Conservation (phyloP, 2,113 vertebrate species). For the Sinocyclocheilus anshuiensis region DNA sequence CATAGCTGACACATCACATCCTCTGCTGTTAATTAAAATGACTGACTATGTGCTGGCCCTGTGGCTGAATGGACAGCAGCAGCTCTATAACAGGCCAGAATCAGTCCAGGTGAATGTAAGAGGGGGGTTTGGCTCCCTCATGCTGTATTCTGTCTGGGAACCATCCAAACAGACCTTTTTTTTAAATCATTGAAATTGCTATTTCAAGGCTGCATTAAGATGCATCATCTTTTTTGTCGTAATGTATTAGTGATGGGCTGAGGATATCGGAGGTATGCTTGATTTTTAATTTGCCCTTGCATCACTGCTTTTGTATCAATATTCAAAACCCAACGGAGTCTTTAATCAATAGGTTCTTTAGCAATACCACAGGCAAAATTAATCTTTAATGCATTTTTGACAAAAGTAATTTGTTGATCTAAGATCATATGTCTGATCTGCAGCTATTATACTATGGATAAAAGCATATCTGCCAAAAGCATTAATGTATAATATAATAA, state of each 20-base stretch:
- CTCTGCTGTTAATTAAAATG: slow-evolving; percentile 73
- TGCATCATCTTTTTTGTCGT: not conserved
- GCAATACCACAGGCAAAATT: slow-evolving; percentile 50
- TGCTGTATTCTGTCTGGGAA: not conserved
- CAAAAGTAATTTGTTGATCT: slow-evolving; percentile 30
- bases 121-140: not conserved
- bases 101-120: slow-evolving; percentile 16
- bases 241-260: too few relatives aligned
- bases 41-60: slow-evolving; percentile 63
- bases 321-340: slow-evolving; percentile 47
- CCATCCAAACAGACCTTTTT: not conserved
- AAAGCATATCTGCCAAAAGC: not conserved
- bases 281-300: slow-evolving; percentile 38
- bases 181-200: slow-evolving; percentile 33
- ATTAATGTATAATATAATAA: not conserved
- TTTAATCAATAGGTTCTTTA: slow-evolving; percentile 55
- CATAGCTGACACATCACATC: slow-evolving; percentile 62
- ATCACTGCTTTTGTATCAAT: slow-evolving; percentile 47
- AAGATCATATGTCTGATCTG: not conserved
- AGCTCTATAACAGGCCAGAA: slow-evolving; percentile 28
- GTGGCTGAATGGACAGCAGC: slow-evolving; percentile 47
- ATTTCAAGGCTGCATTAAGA: slow-evolving; percentile 20
- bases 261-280: too few relatives aligned
- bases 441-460: not conserved
- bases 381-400: slow-evolving; percentile 55